Base-by-base conservation (phyloP, 2,888 invertebrate genomes). In the Andrena marginata region DNA sequence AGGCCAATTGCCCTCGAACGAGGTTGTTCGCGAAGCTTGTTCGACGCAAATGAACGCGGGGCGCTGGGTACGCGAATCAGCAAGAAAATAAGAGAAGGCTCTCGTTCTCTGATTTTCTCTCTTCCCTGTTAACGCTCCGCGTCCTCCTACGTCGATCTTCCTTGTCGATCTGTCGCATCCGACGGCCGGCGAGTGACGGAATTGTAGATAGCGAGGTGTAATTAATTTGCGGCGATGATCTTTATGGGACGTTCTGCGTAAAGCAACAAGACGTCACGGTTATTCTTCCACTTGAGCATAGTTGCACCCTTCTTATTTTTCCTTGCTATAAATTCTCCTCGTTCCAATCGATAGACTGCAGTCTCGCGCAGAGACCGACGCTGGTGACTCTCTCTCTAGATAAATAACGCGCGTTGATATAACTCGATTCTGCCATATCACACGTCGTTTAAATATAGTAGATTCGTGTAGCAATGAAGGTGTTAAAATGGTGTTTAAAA, bases 1-100 rank as follows among this genome's bases (percentile, higher is more conserved):
- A 79, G 77, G 70, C 67, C 83, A 83, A 87, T 87, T 74, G 87
- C 64, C 68, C 62, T 65, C 79, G 67, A 78, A 88, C 74, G 80
- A 72, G 80, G 78, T 77, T 65, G 73, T 75, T 82, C 79, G 72
- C 62, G 56, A 56, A 70, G 77, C 72, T 80, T 84, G 80, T 82
- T 81, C 84, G 77, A 80, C 76, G 77, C 77, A 82, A 85, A 84
- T 80, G 76, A 82, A 63, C 67, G 73, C 23, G 62, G 63, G 60
- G 54, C 42, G 42, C 16, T 42, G 16, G 42, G 5, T 16, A 16
- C 42, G 48, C 23, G 82, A 54, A 51, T 60, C 42, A 42, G 16
- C 42, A 42, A 31, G 26, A 72, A 71, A 60, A 72, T 68, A 59
- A 73, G 48, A 20, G 76, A 54, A 77, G 64, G 48, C 80, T 74